A percentile compares a stretch with the other conserved stretches of the same genome.
Conservation (phyloP, 2,113 vertebrate species). For the Campylomormyrus numenius region DNA sequence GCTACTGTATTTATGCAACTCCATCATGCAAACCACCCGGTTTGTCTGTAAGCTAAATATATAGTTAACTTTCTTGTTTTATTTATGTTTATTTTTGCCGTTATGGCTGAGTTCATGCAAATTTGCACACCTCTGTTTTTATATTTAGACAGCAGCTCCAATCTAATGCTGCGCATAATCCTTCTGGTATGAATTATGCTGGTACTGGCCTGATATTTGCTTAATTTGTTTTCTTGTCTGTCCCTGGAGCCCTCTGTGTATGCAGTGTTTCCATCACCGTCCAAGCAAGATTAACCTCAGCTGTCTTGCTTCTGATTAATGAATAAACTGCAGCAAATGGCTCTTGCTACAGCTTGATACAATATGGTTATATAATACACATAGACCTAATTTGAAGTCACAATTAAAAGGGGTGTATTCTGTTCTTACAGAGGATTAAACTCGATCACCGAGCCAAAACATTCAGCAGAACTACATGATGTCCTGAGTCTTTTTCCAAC, state of each 20-base stretch:
- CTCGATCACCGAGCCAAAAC: not conserved
- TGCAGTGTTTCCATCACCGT: not conserved
- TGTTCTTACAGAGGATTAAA: not conserved
- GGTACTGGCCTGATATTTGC: not conserved
- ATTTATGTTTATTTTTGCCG: not conserved
- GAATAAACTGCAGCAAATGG: not conserved
- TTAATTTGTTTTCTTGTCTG: not conserved
- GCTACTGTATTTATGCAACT: not conserved
- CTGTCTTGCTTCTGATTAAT: not conserved
- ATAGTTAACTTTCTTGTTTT: not conserved
- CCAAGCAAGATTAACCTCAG: not conserved
- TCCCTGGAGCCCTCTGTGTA: not conserved
- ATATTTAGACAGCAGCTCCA: not conserved
- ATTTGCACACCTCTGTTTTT: not conserved
- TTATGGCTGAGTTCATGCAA: not conserved
- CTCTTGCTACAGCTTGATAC: not conserved
- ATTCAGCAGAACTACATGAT: not conserved
- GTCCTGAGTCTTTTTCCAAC: not conserved
- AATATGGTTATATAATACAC: not conserved
- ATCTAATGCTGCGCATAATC: not conserved
- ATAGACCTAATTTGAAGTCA: not conserved
- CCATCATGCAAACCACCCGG: not conserved
- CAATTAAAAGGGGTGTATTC: not conserved
- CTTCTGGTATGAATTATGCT: not conserved
- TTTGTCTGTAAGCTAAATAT: not conserved